phyloP scores from a whole-genome alignment of 2,797 vertebrate genomes.

The Lagocephalus sceleratus region DNA sequence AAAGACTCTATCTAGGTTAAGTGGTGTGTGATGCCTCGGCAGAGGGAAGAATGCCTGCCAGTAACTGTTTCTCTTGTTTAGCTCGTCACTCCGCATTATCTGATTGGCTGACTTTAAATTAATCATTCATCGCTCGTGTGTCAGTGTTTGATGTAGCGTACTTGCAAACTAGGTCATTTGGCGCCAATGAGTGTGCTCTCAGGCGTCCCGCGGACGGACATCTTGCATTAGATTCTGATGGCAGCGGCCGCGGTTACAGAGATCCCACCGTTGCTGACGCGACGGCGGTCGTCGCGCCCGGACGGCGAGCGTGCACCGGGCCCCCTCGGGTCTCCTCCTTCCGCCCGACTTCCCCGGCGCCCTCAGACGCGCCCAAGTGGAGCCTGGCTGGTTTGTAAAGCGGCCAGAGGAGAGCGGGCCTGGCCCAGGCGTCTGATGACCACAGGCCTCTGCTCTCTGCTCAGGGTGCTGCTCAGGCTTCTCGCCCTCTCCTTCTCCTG shows the following conservation, averaged over 20 bases:
- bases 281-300: too few species aligned
- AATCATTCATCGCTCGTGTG: conserved; percentile 74
- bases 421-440: too few species aligned
- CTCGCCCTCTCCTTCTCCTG: too few species aligned
- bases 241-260: conserved; percentile 24
- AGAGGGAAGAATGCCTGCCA: conserved; percentile 48
- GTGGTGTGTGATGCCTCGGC: conserved; percentile 50
- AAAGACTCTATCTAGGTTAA: conserved; percentile 64
- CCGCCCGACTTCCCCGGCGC: too few species aligned
- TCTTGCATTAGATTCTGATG: conserved; percentile 54
- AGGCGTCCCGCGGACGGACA: conserved; percentile 52
- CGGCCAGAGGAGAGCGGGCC: too few species aligned
- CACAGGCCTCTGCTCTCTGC: too few species aligned
- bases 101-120: conserved; percentile 72
- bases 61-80: conserved; percentile 56
- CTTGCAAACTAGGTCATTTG: conserved; percentile 75
- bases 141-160: conserved; percentile 67
- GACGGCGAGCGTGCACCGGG: not conserved
- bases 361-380: too few species aligned
- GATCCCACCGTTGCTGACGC: not conserved
- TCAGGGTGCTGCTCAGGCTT: too few species aligned
- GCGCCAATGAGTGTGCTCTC: conserved; percentile 59
- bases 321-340: too few species aligned
- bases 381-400: too few species aligned
- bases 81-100: conserved; percentile 59